Conservation (phyloP, 1,140 invertebrate genomes). For the Triops longicaudatus region DNA sequence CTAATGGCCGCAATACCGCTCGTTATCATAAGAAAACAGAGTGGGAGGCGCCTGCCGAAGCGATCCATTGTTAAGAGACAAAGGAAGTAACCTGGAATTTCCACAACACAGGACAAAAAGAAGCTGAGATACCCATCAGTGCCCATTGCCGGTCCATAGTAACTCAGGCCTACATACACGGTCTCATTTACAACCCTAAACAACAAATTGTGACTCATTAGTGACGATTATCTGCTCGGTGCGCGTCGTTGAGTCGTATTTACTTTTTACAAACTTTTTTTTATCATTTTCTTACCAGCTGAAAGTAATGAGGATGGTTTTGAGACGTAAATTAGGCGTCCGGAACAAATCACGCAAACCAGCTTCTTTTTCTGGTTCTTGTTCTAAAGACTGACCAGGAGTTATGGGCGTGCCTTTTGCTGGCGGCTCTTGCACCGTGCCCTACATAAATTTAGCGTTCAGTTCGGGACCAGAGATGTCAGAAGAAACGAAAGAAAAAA, state of each 20-base stretch:
- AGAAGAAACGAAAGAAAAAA: neutral
- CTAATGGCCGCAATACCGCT: slow-evolving; percentile 69
- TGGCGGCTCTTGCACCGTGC: neutral
- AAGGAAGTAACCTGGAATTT: slow-evolving; percentile 33
- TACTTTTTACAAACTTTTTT: neutral
- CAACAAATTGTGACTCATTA: neutral
- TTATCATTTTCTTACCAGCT: slow-evolving; percentile 31
- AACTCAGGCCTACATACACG: slow-evolving; percentile 28
- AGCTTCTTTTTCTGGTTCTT: neutral
- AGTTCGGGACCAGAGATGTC: slow-evolving; percentile 29
- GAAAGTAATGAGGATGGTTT: slow-evolving; percentile 35
- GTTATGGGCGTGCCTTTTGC: neutral
- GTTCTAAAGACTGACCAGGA: neutral
- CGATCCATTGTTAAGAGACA: slow-evolving; percentile 32
- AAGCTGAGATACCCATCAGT: slow-evolving; percentile 32
- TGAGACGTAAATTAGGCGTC: slow-evolving; percentile 35
- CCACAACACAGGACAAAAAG: slow-evolving; percentile 34
- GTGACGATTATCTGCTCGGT: neutral
- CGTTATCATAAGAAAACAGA: slow-evolving; percentile 70
- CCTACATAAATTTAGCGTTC: slow-evolving; percentile 27
- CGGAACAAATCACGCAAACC: slow-evolving; percentile 33
- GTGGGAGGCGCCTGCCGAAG: slow-evolving; percentile 44
- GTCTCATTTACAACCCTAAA: slow-evolving; percentile 32
- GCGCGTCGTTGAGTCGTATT: neutral
- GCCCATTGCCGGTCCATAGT: slow-evolving; percentile 29